phyloP scores from a whole-genome alignment of 2,113 vertebrate species.

The Saimiri boliviensis region DNA sequence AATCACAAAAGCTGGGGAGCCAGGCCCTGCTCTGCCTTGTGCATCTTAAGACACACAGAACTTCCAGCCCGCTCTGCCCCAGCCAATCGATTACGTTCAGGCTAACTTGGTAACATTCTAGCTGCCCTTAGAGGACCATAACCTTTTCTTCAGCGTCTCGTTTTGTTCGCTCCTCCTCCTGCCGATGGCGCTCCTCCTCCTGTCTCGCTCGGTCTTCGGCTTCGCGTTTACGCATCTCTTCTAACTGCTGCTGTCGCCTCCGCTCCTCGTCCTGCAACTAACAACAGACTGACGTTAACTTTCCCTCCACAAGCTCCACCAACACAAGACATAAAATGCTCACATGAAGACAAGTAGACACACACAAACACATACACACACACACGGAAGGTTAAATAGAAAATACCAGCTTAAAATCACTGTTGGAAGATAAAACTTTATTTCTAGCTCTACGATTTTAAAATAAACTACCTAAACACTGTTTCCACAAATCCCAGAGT shows the following conservation, averaged over 20 bases:
- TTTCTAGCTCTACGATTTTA: background rate
- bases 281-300: conserved; percentile 53
- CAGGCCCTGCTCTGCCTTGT: background rate
- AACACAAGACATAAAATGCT: background rate
- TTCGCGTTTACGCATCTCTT: conserved; percentile 95
- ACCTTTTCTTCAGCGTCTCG: conserved; percentile 97
- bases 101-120: conserved; percentile 40
- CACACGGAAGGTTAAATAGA: background rate
- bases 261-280: conserved; percentile 99
- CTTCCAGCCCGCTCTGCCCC: conserved; percentile 32
- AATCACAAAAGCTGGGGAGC: background rate
- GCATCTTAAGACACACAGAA: background rate
- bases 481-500: background rate
- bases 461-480: background rate
- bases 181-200: conserved; percentile 93
- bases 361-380: background rate
- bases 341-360: background rate
- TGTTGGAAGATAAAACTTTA: too few relatives aligned
- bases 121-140: conserved; percentile 73
- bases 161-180: conserved; percentile 92
- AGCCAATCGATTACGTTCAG: conserved; percentile 19
- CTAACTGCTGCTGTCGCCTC: conserved; percentile 95
- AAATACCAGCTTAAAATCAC: background rate
- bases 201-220: conserved; percentile 94
- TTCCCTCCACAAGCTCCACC: background rate